phyloP scores from a whole-genome alignment of 37 sponge, comb jelly and placozoan genomes.

The Hexactinellida sp. region DNA sequence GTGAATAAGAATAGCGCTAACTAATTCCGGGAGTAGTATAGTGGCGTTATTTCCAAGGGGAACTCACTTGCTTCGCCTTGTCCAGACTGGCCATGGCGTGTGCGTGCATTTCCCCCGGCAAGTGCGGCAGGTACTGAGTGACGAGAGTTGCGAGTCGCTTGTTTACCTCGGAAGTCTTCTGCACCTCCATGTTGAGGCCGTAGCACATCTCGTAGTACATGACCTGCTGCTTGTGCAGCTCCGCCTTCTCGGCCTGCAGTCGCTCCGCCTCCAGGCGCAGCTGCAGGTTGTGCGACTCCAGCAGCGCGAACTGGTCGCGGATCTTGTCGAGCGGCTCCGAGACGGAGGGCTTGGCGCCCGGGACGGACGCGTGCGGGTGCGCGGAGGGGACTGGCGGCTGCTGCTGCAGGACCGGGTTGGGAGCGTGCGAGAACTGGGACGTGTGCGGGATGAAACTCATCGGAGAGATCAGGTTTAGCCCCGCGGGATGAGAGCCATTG shows the following conservation, averaged over 20 bases:
- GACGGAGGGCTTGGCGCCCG: neutral
- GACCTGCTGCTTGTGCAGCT: neutral
- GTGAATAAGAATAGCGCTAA: too few species aligned
- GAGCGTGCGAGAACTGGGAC: neutral
- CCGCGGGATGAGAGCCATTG: neutral
- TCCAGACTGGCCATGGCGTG: neutral
- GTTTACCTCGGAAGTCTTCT: constrained; percentile 31
- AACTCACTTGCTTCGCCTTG: neutral
- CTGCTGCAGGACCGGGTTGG: neutral
- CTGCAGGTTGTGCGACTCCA: neutral
- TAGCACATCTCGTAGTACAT: constrained; percentile 95
- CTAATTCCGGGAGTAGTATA: too few species aligned
- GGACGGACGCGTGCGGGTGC: neutral
- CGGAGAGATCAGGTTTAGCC: neutral
- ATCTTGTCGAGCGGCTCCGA: neutral
- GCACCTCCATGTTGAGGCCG: constrained; percentile 93
- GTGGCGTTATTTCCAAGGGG: too few species aligned
- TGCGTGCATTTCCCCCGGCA: neutral
- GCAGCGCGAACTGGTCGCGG: neutral
- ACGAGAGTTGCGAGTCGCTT: neutral
- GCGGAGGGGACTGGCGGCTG: neutral
- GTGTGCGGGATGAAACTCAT: neutral
- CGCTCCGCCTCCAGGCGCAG: neutral
- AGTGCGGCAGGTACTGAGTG: neutral
- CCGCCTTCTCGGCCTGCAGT: neutral